These are phyloP conservation scores for Leptopilina boulardi DNA, from an alignment of 1,140 invertebrate species.

Conservation along the genomic window DNA sequence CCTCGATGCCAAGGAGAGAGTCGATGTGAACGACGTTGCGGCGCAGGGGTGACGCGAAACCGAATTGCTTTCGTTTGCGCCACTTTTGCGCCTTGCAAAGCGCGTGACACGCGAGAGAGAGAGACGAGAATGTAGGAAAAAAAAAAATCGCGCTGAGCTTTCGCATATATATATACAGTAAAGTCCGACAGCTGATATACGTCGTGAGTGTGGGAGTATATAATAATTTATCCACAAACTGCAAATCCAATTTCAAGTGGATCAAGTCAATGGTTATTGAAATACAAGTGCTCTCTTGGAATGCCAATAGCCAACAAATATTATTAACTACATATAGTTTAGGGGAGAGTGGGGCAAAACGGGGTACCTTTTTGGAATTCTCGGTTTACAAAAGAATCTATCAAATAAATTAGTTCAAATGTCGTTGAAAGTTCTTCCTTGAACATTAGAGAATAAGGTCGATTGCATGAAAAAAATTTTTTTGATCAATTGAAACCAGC, in stretches of 20 bases:
- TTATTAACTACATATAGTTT: no score
- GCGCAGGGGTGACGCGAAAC: slow-evolving; percentile 17
- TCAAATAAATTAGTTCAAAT: no score
- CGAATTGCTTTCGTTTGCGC: slow-evolving; percentile 5
- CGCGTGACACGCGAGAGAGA: slow-evolving; percentile 13
- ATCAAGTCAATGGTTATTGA: neutral
- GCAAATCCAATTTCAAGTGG: neutral
- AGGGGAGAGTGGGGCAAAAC: no score
- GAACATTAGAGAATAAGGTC: no score
- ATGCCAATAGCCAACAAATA: no score
- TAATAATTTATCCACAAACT: neutral
- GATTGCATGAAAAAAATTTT: no score
- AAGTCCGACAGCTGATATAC: neutral
- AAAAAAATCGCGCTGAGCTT: neutral
- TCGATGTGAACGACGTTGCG: slow-evolving; percentile 20
- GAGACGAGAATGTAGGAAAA: neutral
- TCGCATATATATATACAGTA: neutral
- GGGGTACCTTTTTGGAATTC: no score
- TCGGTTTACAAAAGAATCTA: no score
- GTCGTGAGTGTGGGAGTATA: neutral
- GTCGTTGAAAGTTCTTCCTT: no score
- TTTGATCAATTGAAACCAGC: no score
- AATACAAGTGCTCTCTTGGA: neutral
- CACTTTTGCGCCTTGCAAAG: neutral
- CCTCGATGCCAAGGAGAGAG: slow-evolving; percentile 22